Conservation (phyloP, 2,113 vertebrate species). For the Hippocampus comes region DNA sequence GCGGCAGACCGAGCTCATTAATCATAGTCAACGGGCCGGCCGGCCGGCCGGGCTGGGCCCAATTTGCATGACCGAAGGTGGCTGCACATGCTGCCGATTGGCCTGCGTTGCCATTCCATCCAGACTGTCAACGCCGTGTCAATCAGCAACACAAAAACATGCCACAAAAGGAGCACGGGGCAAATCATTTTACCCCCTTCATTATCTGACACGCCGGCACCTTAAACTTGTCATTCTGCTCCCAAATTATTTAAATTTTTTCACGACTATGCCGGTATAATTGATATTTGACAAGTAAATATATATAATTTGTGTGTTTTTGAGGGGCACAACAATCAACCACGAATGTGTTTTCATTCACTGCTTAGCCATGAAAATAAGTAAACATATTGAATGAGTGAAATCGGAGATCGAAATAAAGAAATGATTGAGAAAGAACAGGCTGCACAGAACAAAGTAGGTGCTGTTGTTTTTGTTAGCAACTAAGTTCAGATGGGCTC, state of each 20-base stretch:
- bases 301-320: not conserved
- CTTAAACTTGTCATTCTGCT: constrained; percentile 23
- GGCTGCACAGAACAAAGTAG: not conserved
- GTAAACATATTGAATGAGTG: too few relatives aligned
- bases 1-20: constrained; percentile 95
- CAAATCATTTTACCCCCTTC: constrained; percentile 51
- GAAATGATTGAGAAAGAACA: too few relatives aligned
- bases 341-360: not conserved
- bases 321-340: not conserved
- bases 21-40: constrained; percentile 99
- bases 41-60: constrained; percentile 66
- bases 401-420: too few relatives aligned
- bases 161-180: constrained; percentile 54
- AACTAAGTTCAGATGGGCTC: not conserved
- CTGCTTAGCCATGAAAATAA: too few relatives aligned
- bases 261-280: not conserved
- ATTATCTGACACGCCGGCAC: constrained; percentile 39
- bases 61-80: constrained; percentile 98
- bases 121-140: constrained; percentile 70
- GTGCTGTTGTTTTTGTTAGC: not conserved
- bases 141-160: constrained; percentile 74
- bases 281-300: not conserved
- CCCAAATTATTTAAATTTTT: constrained; percentile 44
- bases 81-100: constrained; percentile 88
- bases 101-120: constrained; percentile 73